Base-by-base conservation (phyloP, 2,888 invertebrate genomes). In the Troilus luridus region DNA sequence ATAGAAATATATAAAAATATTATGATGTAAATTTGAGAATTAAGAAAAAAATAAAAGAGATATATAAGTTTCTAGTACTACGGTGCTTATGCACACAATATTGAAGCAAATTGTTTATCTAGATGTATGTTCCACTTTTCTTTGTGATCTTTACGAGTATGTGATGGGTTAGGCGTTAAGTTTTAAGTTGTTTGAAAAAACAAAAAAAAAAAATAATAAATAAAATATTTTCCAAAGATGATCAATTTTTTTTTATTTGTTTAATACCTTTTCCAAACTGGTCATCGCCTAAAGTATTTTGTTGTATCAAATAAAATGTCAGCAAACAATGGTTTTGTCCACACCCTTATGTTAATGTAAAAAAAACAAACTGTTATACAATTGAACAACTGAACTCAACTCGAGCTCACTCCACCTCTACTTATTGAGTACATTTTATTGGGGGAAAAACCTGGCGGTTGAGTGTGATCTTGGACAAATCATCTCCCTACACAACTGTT, bases 91-190 rank as follows among this genome's bases (percentile, higher is more conserved):
- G 89, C 89, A 89, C 67, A 67, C 21, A 21, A 67, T 89, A 41
- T 89, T 60, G 90, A 85, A 72, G 41, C 24, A 77, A 90, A 77
- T 60, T 90, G 59, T 91, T 89, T 88, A 85, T 67, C 58, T 91
- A 91, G 88, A 56, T 91, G 27, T 91, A 85, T 89, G 91, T 91
- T 89, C 89, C 64, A 91, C 91, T 72, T 88, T 92, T 90, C 90
- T 90, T 92, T 92, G 92, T 92, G 92, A 92, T 92, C 92, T 91
- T 88, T 92, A 91, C 91, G 91, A 91, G 90, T 91, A 92, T 91
- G 92, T 92, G 91, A 91, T 91, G 92, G 92, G 92, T 88, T 92
- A 92, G 92, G 91, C 67, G 64, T 90, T 91, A 92, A 91, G 91
- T 91, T n/a, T 64, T 64, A 64, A 64, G 64, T 64, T 92, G 92